A percentile compares a stretch with the other conserved stretches of the same genome.
These are phyloP conservation scores for Xenops minutus DNA, from an alignment of 2,797 vertebrate species.

Conservation along the genomic window DNA sequence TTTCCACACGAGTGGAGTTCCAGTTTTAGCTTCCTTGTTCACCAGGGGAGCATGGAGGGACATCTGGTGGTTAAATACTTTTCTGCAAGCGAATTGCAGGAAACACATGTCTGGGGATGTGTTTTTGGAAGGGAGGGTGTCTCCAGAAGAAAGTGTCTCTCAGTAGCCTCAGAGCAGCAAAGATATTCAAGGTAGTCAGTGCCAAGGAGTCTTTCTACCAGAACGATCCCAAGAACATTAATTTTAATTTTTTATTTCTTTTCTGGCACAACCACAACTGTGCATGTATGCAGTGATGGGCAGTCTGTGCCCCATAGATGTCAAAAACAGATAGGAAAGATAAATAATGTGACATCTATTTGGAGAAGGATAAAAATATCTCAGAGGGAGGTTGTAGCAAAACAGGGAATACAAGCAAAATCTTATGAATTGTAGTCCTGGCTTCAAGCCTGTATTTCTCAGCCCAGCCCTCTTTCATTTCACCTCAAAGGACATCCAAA, in stretches of 20 bases:
- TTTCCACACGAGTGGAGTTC: background rate
- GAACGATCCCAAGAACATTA: background rate
- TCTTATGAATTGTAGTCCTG: background rate
- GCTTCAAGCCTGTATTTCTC: background rate
- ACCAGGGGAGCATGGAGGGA: conserved; percentile 21
- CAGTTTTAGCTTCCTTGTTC: background rate
- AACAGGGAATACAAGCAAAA: background rate
- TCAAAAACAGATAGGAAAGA: background rate
- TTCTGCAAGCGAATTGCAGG: background rate
- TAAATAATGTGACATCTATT: background rate
- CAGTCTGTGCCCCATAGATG: background rate
- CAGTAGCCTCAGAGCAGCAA: background rate
- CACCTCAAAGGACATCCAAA: background rate
- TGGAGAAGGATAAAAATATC: background rate
- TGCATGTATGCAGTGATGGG: background rate
- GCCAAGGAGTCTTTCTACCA: background rate
- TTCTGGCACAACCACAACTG: background rate
- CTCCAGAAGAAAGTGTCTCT: accelerated
- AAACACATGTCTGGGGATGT: accelerated
- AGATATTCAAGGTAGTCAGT: background rate
- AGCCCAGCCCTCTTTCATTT: background rate
- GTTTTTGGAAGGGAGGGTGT: background rate
- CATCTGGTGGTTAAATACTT: conserved; percentile 46
- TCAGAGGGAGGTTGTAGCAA: background rate
- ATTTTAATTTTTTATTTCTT: background rate